Evolutionary conservation across 2,888 invertebrate genomes (phyloP), one percentile per base, ranked within the genome.

Genomic region (Ceriagrion tenellum): DNA sequence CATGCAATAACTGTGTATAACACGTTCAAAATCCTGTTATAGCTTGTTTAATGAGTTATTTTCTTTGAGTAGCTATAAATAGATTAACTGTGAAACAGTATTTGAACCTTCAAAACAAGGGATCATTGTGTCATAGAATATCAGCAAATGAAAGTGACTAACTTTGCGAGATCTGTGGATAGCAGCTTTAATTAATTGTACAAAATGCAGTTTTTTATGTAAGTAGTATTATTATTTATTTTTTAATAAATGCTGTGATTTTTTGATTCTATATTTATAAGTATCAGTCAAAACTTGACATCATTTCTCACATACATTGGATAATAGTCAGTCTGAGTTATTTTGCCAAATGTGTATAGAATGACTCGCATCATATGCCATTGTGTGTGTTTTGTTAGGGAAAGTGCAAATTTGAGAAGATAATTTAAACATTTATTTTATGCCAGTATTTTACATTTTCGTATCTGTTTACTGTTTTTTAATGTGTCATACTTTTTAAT

Each of bases 121-220:
- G 81, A 81, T 89, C 89, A 89, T 55, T 89, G 63, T 69, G 93
- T 63, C 47, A 40, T 93, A n/a, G 69, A 47, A 93, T 93, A 81
- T 81, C 30, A 81, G 81, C 40, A 59, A 47, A 69, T 93, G 47
- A 69, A 93, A 47, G 59, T 47, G 93, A 93, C 47, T 93, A 74
- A 93, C 93, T 93, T 93, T 69, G 93, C 74, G 69, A 93, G 93
- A 40, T 93, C 63, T 93, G 47, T 47, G 47, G 40, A 69, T 93
- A 93, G 93, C 93, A 93, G 93, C 93, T 93, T 93, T 93, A 93
- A 93, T 93, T 93, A 93, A 69, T 93, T 74, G 69, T 93, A 93
- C n/a, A 93, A 93, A 69, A 63, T 93, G 93, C 93, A 47, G 55
- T 93, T 63, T 93, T 59, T 93, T 69, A 93, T 63, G 35, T 93